Base-by-base conservation (phyloP, 2,113 vertebrate species). In the Misgurnus mizolepis region DNA sequence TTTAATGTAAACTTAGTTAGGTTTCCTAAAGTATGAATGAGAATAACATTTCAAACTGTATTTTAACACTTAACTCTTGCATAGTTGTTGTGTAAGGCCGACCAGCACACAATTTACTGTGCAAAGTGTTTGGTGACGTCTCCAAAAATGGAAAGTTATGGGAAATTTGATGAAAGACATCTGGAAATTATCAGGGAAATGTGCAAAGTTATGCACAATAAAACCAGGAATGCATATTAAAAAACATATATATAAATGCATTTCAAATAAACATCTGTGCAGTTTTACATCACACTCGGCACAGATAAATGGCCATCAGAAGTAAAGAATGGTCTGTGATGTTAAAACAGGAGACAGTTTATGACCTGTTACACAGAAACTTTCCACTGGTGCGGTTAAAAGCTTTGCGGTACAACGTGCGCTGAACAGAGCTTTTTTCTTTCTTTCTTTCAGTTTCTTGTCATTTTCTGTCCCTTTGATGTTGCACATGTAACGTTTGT, bases 371-470 rank as follows among this genome's bases (percentile, higher is more conserved):
- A 69, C 22, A 50, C 56, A 70, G 80, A 82, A 86, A 82, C 73
- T 85, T 85, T 85, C 79, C 84, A 82, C 73, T 78, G 58, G 50
- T 80, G 81, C 55, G 71, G 79, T 67, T 40, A 55, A 34, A 55
- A 74, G 73, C 66, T 71, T 70, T 83, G 80, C 74, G 84, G 84
- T 85, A 79, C 83, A 88, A 84, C 81, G 72, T 81, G 81, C 79
- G 60, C 82, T 67, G 64, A 64, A 74, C 62, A 39, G 73, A 77
- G 79, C 45, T 62, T 60, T 80, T 50, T 79, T 45, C 71, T 82
- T 76, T 77, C 77, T 50, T 80, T 34, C 71, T 86, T 8, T 79
- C 60, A 58, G 65, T 18, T 67, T 79, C 62, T 85, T 77, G 27
- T 43, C 77, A 62, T 80, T 69, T 72, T 67, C 53, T 39, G 56